Evolutionary conservation across 2,797 vertebrate species (phyloP).

Genomic region (Forpus xanthops): DNA sequence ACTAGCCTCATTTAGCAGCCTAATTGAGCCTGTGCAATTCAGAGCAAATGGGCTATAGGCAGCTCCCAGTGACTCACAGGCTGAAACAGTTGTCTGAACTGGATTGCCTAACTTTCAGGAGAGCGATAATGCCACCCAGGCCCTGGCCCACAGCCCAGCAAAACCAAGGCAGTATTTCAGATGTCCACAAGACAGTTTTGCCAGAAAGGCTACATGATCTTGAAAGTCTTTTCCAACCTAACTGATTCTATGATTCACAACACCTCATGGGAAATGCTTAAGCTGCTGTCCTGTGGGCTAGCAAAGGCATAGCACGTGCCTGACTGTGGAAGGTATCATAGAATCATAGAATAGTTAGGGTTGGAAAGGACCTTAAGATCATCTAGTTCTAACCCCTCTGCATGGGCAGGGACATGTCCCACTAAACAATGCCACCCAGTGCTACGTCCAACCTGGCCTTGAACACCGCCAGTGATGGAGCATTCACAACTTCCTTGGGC

Average conservation of each 20-base stretch:
- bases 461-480: too few species aligned
- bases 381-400: too few species aligned
- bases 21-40: not conserved
- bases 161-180: not conserved
- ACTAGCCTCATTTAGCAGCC: not conserved
- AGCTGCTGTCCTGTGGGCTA: not conserved
- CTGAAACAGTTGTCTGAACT: not conserved
- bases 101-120: not conserved
- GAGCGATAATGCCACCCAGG: not conserved
- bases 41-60: not conserved
- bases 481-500: too few species aligned
- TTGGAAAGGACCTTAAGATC: too few species aligned
- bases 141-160: not conserved
- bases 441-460: too few species aligned
- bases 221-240: not conserved
- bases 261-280: not conserved
- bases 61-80: not conserved
- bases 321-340: not conserved
- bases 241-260: not conserved
- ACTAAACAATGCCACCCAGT: too few species aligned
- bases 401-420: too few species aligned
- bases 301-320: fast-evolving
- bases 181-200: not conserved
- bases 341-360: too few species aligned
- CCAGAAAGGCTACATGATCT: not conserved